Evolutionary conservation across 2,888 invertebrate species (phyloP).

Genomic region (Apotomis betuletana): DNA sequence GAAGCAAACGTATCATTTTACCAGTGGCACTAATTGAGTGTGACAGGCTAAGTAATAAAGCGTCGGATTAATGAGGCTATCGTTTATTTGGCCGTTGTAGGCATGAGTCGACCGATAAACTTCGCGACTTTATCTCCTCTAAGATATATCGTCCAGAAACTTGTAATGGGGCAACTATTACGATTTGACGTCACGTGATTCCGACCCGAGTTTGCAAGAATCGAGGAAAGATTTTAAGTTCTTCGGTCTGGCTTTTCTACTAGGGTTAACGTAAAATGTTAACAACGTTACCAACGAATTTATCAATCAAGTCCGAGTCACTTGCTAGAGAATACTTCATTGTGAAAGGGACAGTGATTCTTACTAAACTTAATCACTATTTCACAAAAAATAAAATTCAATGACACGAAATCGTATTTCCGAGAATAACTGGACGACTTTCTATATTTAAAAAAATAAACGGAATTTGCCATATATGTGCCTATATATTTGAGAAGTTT

Average conservation of each 20-base stretch:
- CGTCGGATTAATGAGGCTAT: conserved; percentile 21
- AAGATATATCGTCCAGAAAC: conserved; percentile 27
- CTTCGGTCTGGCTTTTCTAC: not conserved
- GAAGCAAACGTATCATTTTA: conserved; percentile 1
- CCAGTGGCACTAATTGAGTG: conserved; percentile 30
- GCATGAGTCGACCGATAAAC: conserved; percentile 8
- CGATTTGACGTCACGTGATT: conserved; percentile 27
- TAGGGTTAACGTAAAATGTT: not conserved
- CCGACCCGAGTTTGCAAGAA: conserved; percentile 10
- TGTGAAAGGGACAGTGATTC: too few species aligned
- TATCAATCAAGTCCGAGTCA: too few species aligned
- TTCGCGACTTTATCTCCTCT: conserved; percentile 30
- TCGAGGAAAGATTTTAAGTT: conserved; percentile 11
- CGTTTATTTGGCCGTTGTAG: conserved; percentile 25
- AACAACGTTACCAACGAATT: conserved; percentile 9
- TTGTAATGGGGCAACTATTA: conserved; percentile 30
- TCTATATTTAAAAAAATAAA: too few species aligned
- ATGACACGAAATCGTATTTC: too few species aligned
- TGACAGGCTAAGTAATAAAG: conserved; percentile 16
- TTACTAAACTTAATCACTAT: too few species aligned
- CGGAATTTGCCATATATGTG: too few species aligned
- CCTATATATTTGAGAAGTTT: too few species aligned
- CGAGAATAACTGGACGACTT: too few species aligned
- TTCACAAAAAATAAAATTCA: too few species aligned
- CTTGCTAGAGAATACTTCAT: too few species aligned